A percentile compares a stretch with the other conserved stretches of the same genome.
Conservation (phyloP, 2,113 vertebrate genomes). For the Natator depressus region DNA sequence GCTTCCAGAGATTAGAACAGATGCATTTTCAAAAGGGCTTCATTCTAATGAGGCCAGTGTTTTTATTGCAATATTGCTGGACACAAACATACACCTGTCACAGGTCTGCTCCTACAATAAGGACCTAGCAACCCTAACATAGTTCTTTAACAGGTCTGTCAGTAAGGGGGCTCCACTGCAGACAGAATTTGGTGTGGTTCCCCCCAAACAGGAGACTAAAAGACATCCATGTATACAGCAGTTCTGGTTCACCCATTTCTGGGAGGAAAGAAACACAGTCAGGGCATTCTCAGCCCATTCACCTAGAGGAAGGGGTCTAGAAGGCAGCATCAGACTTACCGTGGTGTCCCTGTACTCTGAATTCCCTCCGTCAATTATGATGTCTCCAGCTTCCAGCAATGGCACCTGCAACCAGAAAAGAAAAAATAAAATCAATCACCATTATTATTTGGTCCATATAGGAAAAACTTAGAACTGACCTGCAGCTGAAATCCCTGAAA, state of each 20-base stretch:
- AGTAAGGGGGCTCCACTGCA: not conserved
- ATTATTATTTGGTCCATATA: not conserved
- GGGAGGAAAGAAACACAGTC: not conserved
- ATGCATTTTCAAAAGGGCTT: not conserved
- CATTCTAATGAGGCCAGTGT: not conserved
- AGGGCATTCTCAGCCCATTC: not conserved
- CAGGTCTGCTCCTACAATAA: not conserved
- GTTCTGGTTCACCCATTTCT: not conserved
- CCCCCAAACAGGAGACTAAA: not conserved
- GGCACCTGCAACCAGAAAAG: slow-evolving; percentile 83
- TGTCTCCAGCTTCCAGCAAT: slow-evolving; percentile 88
- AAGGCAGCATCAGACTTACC: slow-evolving; percentile 74
- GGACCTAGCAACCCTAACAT: not conserved
- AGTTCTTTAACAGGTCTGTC: not conserved
- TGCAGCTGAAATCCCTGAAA: not conserved
- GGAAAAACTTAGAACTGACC: not conserved
- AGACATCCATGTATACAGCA: not conserved
- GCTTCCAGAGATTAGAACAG: not conserved
- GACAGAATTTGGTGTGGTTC: not conserved
- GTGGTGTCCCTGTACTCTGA: slow-evolving; percentile 96
- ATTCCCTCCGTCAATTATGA: slow-evolving; percentile 97
- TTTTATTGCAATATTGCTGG: not conserved
- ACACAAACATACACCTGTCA: not conserved
- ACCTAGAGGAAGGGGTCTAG: rapidly evolving
- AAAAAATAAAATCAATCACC: not conserved